Evolutionary conservation across 2,113 vertebrate genomes (phyloP).

Genomic region (Anoura caudifer): DNA sequence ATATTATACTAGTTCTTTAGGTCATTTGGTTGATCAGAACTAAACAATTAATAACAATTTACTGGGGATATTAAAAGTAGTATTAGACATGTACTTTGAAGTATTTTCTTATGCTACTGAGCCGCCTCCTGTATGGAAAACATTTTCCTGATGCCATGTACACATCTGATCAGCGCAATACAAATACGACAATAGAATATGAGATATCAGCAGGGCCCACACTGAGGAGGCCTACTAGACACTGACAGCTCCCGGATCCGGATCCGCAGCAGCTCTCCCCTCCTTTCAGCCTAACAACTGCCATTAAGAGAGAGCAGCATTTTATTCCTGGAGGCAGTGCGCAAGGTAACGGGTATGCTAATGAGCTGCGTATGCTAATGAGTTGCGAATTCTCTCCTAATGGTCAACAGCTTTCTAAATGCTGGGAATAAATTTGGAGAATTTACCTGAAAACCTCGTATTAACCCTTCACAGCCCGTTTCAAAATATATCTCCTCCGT

Average conservation of each 20-base stretch:
- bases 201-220: conserved; percentile 25
- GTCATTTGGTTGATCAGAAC: conserved; percentile 43
- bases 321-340: conserved; percentile 5
- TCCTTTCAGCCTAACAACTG: neutral
- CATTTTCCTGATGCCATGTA: conserved; percentile 46
- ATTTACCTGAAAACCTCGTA: neutral
- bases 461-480: neutral
- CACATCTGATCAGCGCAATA: conserved; percentile 40
- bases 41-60: conserved; percentile 23
- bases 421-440: neutral
- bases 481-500: neutral
- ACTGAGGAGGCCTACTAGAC: conserved; percentile 33
- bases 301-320: neutral
- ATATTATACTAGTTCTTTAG: conserved; percentile 49
- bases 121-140: conserved; percentile 40
- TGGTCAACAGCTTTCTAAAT: neutral
- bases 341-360: neutral
- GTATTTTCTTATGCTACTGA: conserved; percentile 27
- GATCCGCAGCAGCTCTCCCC: neutral
- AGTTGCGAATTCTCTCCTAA: neutral
- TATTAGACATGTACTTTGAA: conserved; percentile 21
- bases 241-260: neutral
- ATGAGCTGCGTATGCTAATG: neutral
- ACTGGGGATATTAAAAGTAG: conserved; percentile 49
- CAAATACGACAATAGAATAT: conserved; percentile 49